These are phyloP conservation scores for Himalopsyche japonica DNA, from an alignment of 2,888 invertebrate genomes.

Conservation along the genomic window DNA sequence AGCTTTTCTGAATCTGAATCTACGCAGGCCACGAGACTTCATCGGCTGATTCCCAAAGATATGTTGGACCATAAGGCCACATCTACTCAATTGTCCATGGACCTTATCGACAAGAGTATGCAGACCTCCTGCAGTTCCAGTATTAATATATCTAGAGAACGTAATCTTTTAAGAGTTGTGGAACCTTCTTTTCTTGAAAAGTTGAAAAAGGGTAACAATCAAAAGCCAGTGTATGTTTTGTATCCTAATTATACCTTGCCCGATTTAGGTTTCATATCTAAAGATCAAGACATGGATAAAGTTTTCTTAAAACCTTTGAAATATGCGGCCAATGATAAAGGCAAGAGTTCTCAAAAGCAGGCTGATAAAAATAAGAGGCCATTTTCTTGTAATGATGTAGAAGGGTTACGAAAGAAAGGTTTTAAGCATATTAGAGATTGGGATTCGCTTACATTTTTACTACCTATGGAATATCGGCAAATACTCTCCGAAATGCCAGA, in stretches of 20 bases:
- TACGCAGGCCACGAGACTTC: conserved; percentile 58
- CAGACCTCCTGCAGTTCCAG: conserved; percentile 67
- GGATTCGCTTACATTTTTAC: conserved; percentile 86
- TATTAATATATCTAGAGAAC: conserved; percentile 50
- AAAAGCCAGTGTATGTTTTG: conserved; percentile 83
- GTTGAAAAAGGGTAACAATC: conserved; percentile 65
- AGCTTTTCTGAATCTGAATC: conserved; percentile 61
- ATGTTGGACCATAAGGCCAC: conserved; percentile 55
- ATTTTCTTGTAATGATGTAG: conserved; percentile 81
- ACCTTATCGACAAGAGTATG: conserved; percentile 72
- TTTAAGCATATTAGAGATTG: conserved; percentile 88
- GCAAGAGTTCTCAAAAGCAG: conserved; percentile 46
- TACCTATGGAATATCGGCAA: conserved; percentile 83
- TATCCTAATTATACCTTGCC: conserved; percentile 91
- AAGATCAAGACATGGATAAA: conserved; percentile 61
- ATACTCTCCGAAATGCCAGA: conserved; percentile 81
- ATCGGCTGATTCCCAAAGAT: conserved; percentile 52
- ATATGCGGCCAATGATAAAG: conserved; percentile 53
- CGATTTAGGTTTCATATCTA: conserved; percentile 78
- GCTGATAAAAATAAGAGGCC: conserved; percentile 63
- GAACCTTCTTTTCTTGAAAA: conserved; percentile 73
- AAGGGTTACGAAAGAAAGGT: conserved; percentile 77
- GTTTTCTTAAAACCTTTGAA: conserved; percentile 76
- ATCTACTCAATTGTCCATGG: conserved; percentile 59
- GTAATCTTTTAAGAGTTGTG: conserved; percentile 62